Percentiles rank a stretch among this genome's conserved stretches.
Conservation (phyloP, 2,113 vertebrate genomes). For the Callospermophilus lateralis region DNA sequence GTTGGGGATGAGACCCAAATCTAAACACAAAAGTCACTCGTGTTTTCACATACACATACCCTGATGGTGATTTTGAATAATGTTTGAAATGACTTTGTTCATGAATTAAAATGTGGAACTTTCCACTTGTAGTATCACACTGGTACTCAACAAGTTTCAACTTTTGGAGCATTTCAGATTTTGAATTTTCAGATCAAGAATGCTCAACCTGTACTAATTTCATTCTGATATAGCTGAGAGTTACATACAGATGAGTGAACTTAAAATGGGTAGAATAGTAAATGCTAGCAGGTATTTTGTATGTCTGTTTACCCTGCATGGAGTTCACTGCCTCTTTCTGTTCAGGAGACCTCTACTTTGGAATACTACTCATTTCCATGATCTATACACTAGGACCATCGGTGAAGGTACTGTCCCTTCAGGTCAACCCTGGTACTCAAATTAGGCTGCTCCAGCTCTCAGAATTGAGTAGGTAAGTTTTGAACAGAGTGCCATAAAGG, state of each 20-base stretch:
- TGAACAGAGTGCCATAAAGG: not conserved
- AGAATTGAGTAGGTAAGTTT: not conserved
- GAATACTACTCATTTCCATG: not conserved
- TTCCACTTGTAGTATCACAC: not conserved
- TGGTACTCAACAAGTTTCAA: not conserved
- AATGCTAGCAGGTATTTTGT: not conserved
- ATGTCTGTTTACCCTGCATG: not conserved
- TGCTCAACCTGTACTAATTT: not conserved
- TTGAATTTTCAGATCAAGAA: not conserved
- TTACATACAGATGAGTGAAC: not conserved
- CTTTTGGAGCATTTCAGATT: not conserved
- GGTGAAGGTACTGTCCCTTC: not conserved
- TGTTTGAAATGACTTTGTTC: not conserved
- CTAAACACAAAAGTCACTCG: not conserved
- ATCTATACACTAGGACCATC: not conserved
- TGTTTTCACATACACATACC: not conserved
- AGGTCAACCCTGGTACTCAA: not conserved
- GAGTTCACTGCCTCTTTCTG: not conserved
- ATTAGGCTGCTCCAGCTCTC: not conserved
- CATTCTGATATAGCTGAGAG: not conserved
- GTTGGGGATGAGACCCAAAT: not conserved
- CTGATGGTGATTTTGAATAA: not conserved
- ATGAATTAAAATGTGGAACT: not conserved
- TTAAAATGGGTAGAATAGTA: not conserved
- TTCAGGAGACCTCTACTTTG: not conserved